Percentiles rank a stretch among this genome's conserved stretches.
Evolutionary conservation across 2,113 vertebrate species (phyloP).

Genomic region (Cygnus atratus): DNA sequence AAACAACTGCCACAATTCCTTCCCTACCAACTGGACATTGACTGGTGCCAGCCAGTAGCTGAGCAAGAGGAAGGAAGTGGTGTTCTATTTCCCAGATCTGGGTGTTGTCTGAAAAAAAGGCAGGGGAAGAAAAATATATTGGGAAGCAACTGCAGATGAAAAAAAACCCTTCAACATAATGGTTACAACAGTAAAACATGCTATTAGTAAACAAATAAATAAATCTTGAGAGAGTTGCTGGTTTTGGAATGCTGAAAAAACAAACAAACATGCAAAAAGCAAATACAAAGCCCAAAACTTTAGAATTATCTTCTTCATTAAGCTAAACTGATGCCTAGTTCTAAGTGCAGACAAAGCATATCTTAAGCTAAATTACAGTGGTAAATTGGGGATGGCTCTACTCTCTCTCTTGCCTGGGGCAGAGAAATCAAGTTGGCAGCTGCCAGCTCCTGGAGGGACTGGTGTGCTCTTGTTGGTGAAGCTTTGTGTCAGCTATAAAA

Average conservation of each 20-base stretch:
- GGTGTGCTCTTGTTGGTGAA: neutral
- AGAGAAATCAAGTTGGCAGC: neutral
- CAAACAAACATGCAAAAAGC: neutral
- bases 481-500: neutral
- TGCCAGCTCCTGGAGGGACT: neutral
- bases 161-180: neutral
- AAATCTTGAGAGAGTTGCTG: neutral
- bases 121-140: neutral
- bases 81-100: neutral
- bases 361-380: neutral
- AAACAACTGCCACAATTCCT: conserved; percentile 3
- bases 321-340: neutral
- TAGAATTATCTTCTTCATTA: neutral
- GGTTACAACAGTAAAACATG: neutral
- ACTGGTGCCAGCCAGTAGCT: neutral
- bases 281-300: neutral
- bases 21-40: neutral
- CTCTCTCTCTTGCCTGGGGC: neutral
- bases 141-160: neutral
- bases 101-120: neutral
- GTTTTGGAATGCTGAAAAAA: neutral
- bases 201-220: neutral
- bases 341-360: neutral
- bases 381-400: neutral
- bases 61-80: neutral